Conservation (phyloP, 2,888 invertebrate species). For the Drosophila infuscata region DNA sequence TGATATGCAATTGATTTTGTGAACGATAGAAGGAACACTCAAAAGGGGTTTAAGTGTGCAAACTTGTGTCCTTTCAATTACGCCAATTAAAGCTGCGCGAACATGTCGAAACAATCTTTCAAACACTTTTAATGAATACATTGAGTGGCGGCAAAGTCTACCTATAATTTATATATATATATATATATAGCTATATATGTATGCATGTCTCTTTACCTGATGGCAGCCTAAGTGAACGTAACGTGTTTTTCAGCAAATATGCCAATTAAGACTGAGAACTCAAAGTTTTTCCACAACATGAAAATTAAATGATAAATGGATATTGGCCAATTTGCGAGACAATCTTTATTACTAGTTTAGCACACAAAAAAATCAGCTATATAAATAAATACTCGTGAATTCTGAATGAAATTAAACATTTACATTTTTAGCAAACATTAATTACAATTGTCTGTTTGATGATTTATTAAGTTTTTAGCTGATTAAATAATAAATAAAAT, state of each 20-base stretch:
- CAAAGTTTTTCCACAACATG: not conserved
- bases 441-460: not conserved
- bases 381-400: not conserved
- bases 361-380: not conserved
- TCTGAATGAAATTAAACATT: not conserved
- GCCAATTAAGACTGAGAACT: conserved; percentile 26
- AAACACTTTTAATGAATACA: conserved; percentile 25
- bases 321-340: conserved; percentile 13
- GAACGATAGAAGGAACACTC: conserved; percentile 26
- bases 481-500: not conserved
- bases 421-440: not conserved
- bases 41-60: conserved; percentile 18
- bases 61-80: conserved; percentile 57
- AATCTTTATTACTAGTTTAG: conserved; percentile 14
- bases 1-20: conserved; percentile 64
- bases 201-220: not conserved
- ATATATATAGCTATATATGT: not conserved
- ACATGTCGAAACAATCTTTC: conserved; percentile 29
- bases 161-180: not conserved
- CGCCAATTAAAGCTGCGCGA: conserved; percentile 47
- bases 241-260: conserved; percentile 32
- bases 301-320: conserved; percentile 25
- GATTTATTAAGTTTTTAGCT: not conserved
- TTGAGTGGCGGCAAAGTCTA: conserved; percentile 15
- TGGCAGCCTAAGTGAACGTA: conserved; percentile 19